Conservation (phyloP, 2,113 vertebrate genomes). For the Mugil cephalus region DNA sequence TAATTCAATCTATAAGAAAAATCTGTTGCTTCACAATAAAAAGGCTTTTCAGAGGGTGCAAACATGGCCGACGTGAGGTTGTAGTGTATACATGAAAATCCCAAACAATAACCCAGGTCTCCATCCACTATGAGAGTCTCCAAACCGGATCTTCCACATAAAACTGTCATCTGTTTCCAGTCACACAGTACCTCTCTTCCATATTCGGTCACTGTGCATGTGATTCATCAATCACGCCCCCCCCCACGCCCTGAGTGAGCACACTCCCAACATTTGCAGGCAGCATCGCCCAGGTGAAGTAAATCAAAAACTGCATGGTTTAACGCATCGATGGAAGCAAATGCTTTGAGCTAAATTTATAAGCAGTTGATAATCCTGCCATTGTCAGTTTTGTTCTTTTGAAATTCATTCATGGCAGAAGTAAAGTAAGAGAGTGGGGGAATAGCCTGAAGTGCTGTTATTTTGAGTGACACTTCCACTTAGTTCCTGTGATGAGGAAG, state of each 20-base stretch:
- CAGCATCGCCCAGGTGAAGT: conserved; percentile 9
- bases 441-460: conserved; percentile 49
- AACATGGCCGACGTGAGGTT: background rate
- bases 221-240: conserved; percentile 33
- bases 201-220: conserved; percentile 7
- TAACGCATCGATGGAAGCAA: background rate
- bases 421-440: conserved; percentile 7
- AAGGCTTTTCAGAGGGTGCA: conserved; percentile 8
- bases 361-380: conserved; percentile 9
- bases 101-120: conserved; percentile 5
- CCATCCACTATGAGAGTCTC: conserved; percentile 13
- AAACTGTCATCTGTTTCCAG: conserved; percentile 47
- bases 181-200: conserved; percentile 28
- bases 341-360: conserved; percentile 13
- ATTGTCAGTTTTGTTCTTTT: background rate
- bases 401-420: conserved; percentile 12
- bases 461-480: conserved; percentile 39
- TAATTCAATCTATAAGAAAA: background rate
- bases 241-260: background rate
- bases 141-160: conserved; percentile 45
- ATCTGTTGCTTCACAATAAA: background rate
- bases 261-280: background rate
- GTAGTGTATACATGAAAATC: background rate
- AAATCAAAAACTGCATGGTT: background rate
- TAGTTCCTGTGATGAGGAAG: conserved; percentile 37